Conservation (phyloP, 2,888 invertebrate genomes). For the Lapara coniferarum region DNA sequence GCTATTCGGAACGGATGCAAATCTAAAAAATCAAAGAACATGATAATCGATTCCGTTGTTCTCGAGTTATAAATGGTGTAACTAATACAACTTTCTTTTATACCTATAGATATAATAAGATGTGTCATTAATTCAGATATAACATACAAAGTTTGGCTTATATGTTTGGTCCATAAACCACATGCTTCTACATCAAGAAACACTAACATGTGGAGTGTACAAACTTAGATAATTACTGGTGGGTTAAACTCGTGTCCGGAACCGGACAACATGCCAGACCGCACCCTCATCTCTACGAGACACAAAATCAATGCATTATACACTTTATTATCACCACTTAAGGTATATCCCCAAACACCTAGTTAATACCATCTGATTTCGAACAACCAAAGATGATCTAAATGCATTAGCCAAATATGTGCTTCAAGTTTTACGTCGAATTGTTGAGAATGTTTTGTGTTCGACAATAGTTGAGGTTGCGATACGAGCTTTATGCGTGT, state of each 20-base stretch:
- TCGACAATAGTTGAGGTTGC: constrained; percentile 56
- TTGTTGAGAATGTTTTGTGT: constrained; percentile 73
- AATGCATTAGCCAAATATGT: constrained; percentile 70
- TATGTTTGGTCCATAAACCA: not conserved
- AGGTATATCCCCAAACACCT: constrained; percentile 40
- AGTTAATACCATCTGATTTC: constrained; percentile 50
- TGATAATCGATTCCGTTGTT: too few relatives aligned
- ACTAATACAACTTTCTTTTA: too few relatives aligned
- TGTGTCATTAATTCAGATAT: too few relatives aligned
- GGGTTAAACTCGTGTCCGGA: constrained; percentile 69
- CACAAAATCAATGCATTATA: constrained; percentile 35
- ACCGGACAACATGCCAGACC: constrained; percentile 79
- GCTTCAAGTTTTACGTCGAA: constrained; percentile 70
- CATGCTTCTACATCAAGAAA: constrained; percentile 31
- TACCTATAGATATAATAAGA: too few relatives aligned
- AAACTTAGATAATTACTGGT: constrained; percentile 80
- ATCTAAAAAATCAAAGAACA: too few relatives aligned
- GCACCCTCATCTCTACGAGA: constrained; percentile 75
- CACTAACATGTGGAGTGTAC: constrained; percentile 46
- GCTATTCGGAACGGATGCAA: too few relatives aligned
- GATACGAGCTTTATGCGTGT: constrained; percentile 81
- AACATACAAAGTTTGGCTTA: too few relatives aligned
- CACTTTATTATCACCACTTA: constrained; percentile 43
- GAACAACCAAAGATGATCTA: constrained; percentile 56
- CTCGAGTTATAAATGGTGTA: too few relatives aligned